A percentile compares a stretch with the other conserved stretches of the same genome.
Evolutionary conservation across 2,113 vertebrate genomes (phyloP).

Genomic region (Petrocephalus microphthalmus): DNA sequence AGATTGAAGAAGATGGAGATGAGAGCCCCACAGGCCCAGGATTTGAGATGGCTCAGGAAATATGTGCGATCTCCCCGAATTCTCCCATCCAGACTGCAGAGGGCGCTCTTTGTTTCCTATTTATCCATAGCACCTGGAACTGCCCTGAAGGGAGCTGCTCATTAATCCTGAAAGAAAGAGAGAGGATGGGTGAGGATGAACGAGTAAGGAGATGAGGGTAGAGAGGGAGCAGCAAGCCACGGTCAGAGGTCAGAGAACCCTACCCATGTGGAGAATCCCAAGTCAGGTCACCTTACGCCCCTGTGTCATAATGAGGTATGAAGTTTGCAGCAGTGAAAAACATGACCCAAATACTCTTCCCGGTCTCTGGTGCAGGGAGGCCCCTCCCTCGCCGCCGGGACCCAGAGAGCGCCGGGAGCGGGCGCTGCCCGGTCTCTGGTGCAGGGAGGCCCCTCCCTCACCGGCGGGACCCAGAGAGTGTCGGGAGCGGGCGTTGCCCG

Average conservation of each 20-base stretch:
- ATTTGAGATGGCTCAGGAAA: neutral
- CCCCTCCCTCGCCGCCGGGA: neutral
- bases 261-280: neutral
- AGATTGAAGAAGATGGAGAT: neutral
- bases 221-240: neutral
- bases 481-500: neutral
- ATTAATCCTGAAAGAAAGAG: neutral
- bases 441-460: neutral
- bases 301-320: neutral
- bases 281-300: neutral
- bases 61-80: neutral
- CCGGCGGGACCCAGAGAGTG: too few relatives aligned
- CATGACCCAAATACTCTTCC: neutral
- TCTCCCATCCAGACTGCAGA: neutral
- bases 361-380: neutral
- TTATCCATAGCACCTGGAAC: neutral
- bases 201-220: conserved; percentile 9
- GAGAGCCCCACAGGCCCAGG: neutral
- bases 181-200: neutral
- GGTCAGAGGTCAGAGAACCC: neutral
- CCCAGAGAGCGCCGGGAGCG: neutral
- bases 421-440: neutral
- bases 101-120: neutral
- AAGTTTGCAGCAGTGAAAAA: neutral
- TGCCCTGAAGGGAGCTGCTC: neutral